These are phyloP conservation scores for Lasioglossum oenotherae DNA, from an alignment of 2,888 invertebrate genomes.

Conservation along the genomic window DNA sequence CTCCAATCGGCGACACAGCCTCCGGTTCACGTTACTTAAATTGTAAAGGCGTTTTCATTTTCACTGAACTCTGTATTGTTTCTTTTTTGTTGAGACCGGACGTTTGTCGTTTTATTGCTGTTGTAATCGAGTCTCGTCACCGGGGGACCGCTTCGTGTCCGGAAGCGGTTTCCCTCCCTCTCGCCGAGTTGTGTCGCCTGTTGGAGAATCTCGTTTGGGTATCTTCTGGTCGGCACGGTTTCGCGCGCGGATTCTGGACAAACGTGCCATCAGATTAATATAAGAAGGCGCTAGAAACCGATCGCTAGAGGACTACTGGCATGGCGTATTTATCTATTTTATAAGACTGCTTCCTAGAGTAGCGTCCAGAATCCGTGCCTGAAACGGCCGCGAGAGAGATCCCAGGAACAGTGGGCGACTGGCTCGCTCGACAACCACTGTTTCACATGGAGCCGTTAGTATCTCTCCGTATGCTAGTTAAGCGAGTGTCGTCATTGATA, in stretches of 20 bases:
- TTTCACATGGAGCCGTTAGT: constrained; percentile 77
- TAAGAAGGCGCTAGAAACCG: constrained; percentile 72
- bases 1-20: constrained; percentile 52
- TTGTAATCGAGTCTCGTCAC: neutral
- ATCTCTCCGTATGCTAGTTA: constrained; percentile 86
- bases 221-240: constrained; percentile 39
- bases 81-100: neutral
- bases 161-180: neutral
- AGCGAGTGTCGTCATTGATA: constrained; percentile 91
- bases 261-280: constrained; percentile 66
- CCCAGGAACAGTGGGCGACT: constrained; percentile 29
- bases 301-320: constrained; percentile 71
- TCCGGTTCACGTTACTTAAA: neutral
- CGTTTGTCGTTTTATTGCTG: constrained; percentile 29
- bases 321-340: constrained; percentile 64
- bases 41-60: neutral
- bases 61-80: neutral
- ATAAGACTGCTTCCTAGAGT: constrained; percentile 66
- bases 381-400: constrained; percentile 49
- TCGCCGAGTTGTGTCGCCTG: constrained; percentile 37
- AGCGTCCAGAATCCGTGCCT: constrained; percentile 61
- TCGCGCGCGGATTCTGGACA: constrained; percentile 61
- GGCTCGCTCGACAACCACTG: constrained; percentile 11
- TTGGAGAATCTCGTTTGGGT: constrained; percentile 42
- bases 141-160: neutral